These are phyloP conservation scores for Dendrocopos noguchii DNA, from an alignment of 2,113 vertebrate genomes.

Conservation along the genomic window DNA sequence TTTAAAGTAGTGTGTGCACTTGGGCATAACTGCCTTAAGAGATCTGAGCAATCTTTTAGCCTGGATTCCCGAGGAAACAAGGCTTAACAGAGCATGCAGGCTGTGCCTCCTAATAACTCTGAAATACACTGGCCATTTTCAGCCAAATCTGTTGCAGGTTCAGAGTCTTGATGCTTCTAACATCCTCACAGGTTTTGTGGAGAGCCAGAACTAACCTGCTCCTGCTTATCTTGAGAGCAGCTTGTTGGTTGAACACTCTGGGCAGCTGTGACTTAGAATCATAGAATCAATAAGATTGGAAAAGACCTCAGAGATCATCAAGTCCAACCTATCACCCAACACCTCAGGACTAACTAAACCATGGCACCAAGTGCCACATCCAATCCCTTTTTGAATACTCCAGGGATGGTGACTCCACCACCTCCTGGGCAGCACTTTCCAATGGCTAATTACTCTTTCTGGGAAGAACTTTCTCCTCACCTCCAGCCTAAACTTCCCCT, in stretches of 20 bases:
- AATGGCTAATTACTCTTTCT: no score
- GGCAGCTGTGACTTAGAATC: not conserved
- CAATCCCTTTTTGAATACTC: no score
- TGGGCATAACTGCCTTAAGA: constrained; percentile 46
- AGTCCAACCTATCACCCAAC: no score
- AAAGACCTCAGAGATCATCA: no score
- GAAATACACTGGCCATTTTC: not conserved
- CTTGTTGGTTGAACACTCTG: not conserved
- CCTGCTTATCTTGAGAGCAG: not conserved
- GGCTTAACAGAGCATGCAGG: not conserved
- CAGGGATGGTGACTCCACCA: no score
- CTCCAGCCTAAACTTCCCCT: no score
- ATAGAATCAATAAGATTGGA: no score
- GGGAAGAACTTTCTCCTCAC: no score
- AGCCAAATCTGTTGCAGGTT: not conserved
- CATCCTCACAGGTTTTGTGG: not conserved
- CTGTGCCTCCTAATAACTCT: not conserved
- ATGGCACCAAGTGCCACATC: no score
- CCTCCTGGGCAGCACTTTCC: no score
- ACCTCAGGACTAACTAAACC: no score
- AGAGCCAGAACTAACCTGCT: not conserved
- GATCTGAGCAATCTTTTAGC: constrained; percentile 42
- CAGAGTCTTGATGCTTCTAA: not conserved
- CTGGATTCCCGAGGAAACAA: constrained; percentile 22
- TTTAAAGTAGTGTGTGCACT: constrained; percentile 38